Percentiles rank a stretch among this genome's conserved stretches.
Conservation (phyloP, 2,888 invertebrate genomes). For the Nemurella pictetii region DNA sequence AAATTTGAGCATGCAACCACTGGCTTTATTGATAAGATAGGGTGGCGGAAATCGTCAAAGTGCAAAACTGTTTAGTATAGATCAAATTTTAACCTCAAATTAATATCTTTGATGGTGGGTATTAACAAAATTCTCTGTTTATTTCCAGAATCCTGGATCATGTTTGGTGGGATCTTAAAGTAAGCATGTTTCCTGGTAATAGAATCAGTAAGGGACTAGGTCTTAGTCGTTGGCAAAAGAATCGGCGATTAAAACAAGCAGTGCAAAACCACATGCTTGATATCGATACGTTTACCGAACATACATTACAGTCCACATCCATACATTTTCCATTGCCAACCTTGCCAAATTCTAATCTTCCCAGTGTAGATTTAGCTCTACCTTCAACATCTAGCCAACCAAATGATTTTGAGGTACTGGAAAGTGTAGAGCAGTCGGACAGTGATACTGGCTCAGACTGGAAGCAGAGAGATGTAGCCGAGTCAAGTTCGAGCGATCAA, state of each 20-base stretch:
- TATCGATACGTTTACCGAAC: neutral
- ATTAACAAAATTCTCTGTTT: neutral
- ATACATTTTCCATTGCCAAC: neutral
- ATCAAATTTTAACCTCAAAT: neutral
- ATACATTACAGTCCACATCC: neutral
- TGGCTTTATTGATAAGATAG: neutral
- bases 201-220: neutral
- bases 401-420: neutral
- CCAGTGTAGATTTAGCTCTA: neutral
- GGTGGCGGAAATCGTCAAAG: neutral
- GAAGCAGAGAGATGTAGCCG: neutral
- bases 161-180: neutral
- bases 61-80: neutral
- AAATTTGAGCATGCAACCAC: neutral
- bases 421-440: neutral
- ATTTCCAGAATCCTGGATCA: neutral
- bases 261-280: neutral
- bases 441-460: neutral
- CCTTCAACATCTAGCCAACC: neutral
- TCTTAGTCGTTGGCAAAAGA: neutral
- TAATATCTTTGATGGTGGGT: neutral
- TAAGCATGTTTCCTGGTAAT: neutral
- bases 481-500: neutral
- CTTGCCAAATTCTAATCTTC: neutral
- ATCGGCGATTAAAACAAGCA: neutral